Percentiles rank a stretch among this genome's conserved stretches.
These are phyloP conservation scores for Pseudotriccus pelzelni DNA, from an alignment of 2,797 vertebrate species.

Conservation along the genomic window DNA sequence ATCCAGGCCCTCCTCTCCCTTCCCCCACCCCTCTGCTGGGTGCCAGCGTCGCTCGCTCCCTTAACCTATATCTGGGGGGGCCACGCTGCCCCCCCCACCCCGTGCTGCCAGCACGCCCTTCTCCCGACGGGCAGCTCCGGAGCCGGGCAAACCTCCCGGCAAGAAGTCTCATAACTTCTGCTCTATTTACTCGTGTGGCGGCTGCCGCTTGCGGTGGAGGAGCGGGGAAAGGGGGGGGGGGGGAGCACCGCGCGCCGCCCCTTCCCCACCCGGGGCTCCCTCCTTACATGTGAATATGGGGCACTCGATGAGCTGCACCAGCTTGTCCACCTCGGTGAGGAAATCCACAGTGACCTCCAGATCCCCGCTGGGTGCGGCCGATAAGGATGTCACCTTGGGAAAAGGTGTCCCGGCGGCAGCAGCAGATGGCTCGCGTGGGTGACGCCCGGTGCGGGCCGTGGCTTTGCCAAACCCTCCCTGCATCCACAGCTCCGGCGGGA, in stretches of 20 bases:
- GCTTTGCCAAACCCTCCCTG: background rate
- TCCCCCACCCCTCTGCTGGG: background rate
- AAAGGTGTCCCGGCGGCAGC: background rate
- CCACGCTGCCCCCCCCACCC: background rate
- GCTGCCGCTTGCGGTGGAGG: background rate
- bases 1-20: background rate
- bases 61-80: constrained; percentile 40
- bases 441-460: accelerated
- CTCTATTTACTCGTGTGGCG: constrained; percentile 57
- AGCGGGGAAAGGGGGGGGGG: background rate
- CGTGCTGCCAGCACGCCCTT: background rate
- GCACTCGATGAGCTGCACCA: constrained; percentile 97
- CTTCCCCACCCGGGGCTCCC: background rate
- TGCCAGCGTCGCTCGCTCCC: background rate
- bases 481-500: background rate
- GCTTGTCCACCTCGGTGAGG: constrained; percentile 96
- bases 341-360: constrained; percentile 98
- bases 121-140: background rate
- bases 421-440: background rate
- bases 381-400: constrained; percentile 69
- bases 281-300: constrained; percentile 95
- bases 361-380: constrained; percentile 79
- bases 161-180: constrained; percentile 68
- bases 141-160: background rate
- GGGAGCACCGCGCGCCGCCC: accelerated